Percentiles rank a stretch among this genome's conserved stretches.
These are phyloP conservation scores for Asarcornis scutulata DNA, from an alignment of 2,113 vertebrate genomes.

Conservation along the genomic window DNA sequence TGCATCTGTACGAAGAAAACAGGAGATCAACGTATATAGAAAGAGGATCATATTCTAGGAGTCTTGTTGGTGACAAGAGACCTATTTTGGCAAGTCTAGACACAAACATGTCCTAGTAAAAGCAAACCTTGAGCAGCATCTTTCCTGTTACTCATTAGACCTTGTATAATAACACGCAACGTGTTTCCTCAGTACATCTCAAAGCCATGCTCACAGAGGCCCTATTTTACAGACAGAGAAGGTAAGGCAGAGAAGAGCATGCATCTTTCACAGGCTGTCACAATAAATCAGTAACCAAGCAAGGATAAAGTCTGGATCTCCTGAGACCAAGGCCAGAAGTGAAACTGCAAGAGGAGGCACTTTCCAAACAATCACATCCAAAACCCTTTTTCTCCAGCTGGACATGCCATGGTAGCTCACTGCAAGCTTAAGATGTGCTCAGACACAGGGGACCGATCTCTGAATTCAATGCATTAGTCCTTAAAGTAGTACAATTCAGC, in stretches of 20 bases:
- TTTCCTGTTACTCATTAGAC: not conserved
- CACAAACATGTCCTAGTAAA: not conserved
- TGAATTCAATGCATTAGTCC: not conserved
- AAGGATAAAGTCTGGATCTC: not conserved
- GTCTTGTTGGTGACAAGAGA: not conserved
- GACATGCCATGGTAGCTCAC: not conserved
- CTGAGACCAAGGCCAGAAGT: not conserved
- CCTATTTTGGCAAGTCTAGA: not conserved
- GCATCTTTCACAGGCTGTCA: rapidly evolving
- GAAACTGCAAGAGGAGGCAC: not conserved
- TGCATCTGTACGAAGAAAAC: not conserved
- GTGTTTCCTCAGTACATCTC: not conserved
- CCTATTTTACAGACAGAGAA: not conserved
- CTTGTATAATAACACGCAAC: not conserved
- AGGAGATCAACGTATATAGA: not conserved
- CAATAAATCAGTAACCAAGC: not conserved
- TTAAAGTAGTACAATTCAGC: not conserved
- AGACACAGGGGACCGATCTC: not conserved
- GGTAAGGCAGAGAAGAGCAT: not conserved
- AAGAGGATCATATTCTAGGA: not conserved
- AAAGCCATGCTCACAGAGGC: not conserved
- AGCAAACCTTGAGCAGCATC: not conserved
- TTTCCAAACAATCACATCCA: not conserved
- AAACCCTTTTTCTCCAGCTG: not conserved
- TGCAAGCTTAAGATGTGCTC: not conserved